Evolutionary conservation across 2,113 vertebrate genomes (phyloP).

Genomic region (Sminthopsis crassicaudata): DNA sequence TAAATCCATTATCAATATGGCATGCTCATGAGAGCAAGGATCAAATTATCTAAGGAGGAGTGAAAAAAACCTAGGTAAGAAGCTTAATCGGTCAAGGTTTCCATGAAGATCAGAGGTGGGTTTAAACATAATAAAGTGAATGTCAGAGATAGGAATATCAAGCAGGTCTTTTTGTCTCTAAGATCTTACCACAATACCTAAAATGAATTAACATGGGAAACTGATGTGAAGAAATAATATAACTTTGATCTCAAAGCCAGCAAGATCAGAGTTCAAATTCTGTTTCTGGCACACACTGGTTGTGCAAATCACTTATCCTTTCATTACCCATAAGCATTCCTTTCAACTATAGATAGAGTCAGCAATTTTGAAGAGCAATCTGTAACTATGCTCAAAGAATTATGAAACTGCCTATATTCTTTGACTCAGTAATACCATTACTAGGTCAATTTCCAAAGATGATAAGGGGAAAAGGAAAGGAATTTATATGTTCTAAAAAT

Average conservation of each 20-base stretch:
- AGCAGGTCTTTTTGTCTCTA: background rate
- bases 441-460: too few relatives aligned
- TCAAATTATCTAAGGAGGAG: background rate
- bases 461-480: too few relatives aligned
- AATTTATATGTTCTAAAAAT: too few relatives aligned
- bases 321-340: background rate
- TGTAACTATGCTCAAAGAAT: too few relatives aligned
- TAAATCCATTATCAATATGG: background rate
- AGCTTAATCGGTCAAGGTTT: background rate
- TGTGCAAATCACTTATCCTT: background rate
- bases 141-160: background rate
- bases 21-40: background rate
- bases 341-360: background rate
- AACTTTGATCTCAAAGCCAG: background rate
- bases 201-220: background rate
- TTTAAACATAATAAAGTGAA: background rate
- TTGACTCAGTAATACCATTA: too few relatives aligned
- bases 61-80: background rate
- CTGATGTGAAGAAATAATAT: background rate
- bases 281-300: background rate
- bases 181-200: background rate
- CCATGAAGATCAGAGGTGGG: too few relatives aligned
- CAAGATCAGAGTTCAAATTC: background rate
- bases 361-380: too few relatives aligned
- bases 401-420: too few relatives aligned